These are phyloP conservation scores for Tragelaphus buxtoni DNA, from an alignment of 2,113 vertebrate genomes.

Conservation along the genomic window DNA sequence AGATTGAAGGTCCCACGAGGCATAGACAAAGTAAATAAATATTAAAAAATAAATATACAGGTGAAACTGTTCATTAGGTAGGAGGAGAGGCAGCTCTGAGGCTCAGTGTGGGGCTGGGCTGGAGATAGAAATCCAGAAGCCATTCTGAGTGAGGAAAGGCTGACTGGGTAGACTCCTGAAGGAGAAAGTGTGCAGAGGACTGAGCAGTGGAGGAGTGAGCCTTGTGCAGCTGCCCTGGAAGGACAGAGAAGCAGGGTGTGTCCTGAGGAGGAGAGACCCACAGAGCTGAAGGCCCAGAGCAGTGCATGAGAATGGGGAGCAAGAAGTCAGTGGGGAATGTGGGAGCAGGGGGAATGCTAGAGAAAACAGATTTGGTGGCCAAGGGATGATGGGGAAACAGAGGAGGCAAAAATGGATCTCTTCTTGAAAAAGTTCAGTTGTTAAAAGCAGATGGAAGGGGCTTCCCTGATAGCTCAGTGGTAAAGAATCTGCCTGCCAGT, in stretches of 20 bases:
- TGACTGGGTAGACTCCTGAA: neutral
- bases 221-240: neutral
- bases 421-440: neutral
- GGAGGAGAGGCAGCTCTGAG: neutral
- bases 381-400: neutral
- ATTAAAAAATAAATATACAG: neutral
- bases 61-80: neutral
- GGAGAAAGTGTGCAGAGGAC: neutral
- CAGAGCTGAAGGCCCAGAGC: neutral
- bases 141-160: neutral
- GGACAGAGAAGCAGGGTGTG: neutral
- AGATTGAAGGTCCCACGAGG: neutral
- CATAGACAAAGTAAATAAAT: neutral
- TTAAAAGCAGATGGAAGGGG: neutral
- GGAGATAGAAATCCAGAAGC: neutral
- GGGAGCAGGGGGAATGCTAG: neutral
- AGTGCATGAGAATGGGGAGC: neutral
- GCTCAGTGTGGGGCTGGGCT: neutral
- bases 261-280: neutral
- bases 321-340: neutral
- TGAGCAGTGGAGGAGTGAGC: neutral
- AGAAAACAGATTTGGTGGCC: neutral
- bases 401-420: neutral
- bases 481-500: neutral
- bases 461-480: neutral